A percentile compares a stretch with the other conserved stretches of the same genome.
These are phyloP conservation scores for Hozukius guyotensis DNA, from an alignment of 2,797 vertebrate species.

Conservation along the genomic window DNA sequence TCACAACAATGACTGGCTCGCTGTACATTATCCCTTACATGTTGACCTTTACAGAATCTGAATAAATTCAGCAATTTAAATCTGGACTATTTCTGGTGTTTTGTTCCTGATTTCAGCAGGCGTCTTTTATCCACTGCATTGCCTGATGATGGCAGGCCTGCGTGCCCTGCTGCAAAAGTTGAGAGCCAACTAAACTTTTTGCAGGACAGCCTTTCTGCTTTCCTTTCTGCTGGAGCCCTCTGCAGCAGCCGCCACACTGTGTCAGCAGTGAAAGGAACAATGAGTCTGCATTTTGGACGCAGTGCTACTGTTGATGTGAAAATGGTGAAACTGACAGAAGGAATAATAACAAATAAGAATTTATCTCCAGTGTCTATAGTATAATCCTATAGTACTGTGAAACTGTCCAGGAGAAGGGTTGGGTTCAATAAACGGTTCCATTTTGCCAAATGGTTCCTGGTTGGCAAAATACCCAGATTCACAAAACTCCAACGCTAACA, in stretches of 20 bases:
- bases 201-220: background rate
- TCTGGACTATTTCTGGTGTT: background rate
- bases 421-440: background rate
- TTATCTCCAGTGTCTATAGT: background rate
- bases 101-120: background rate
- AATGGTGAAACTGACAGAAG: background rate
- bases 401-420: background rate
- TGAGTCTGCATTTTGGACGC: slow-evolving; percentile 18
- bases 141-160: background rate
- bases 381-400: background rate
- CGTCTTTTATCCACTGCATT: background rate
- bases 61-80: background rate
- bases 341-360: background rate
- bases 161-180: background rate
- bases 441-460: background rate
- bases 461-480: background rate
- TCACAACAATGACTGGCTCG: no score
- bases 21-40: background rate
- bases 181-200: background rate
- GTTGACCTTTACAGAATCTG: background rate
- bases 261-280: slow-evolving; percentile 28
- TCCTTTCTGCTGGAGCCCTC: background rate
- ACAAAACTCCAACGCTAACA: background rate
- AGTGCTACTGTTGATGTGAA: background rate
- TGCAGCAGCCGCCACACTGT: slow-evolving; percentile 2